A percentile compares a stretch with the other conserved stretches of the same genome.
Conservation (phyloP, 2,888 invertebrate species). For the Drosophila colorata region DNA sequence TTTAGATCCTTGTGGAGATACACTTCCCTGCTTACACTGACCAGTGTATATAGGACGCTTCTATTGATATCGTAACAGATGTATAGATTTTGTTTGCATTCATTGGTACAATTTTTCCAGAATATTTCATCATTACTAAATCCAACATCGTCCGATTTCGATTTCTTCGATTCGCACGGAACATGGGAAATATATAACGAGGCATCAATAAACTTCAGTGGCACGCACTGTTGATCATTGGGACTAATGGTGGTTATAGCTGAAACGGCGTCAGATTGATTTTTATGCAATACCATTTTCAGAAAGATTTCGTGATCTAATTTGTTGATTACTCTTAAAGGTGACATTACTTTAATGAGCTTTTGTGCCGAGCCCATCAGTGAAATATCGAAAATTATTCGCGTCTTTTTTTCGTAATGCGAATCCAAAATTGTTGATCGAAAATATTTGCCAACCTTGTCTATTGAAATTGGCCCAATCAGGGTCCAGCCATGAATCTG, state of each 20-base stretch:
- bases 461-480: slow-evolving; percentile 96
- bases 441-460: slow-evolving; percentile 97
- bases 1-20: slow-evolving; percentile 89
- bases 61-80: slow-evolving; percentile 79
- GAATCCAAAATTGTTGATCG: slow-evolving; percentile 87
- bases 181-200: slow-evolving; percentile 90
- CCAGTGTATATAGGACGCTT: slow-evolving; percentile 79
- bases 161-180: slow-evolving; percentile 35
- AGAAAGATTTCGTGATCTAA: slow-evolving; percentile 90
- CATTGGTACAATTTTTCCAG: slow-evolving; percentile 79
- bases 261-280: slow-evolving; percentile 68
- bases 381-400: slow-evolving; percentile 96
- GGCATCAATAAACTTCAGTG: slow-evolving; percentile 90
- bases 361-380: slow-evolving; percentile 97
- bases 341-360: slow-evolving; percentile 94
- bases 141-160: slow-evolving; percentile 68
- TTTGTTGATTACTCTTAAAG: slow-evolving; percentile 92
- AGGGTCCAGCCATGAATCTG: slow-evolving; percentile 95
- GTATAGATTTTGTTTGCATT: slow-evolving; percentile 71
- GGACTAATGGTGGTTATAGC: slow-evolving; percentile 85
- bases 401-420: slow-evolving; percentile 87
- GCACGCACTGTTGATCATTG: slow-evolving; percentile 88
- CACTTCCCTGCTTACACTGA: slow-evolving; percentile 89
- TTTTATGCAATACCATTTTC: slow-evolving; percentile 87
- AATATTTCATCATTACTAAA: slow-evolving; percentile 81